Conservation (phyloP, 35 echinoderm and acorn worm species). For the Stichopus chloronotus region DNA sequence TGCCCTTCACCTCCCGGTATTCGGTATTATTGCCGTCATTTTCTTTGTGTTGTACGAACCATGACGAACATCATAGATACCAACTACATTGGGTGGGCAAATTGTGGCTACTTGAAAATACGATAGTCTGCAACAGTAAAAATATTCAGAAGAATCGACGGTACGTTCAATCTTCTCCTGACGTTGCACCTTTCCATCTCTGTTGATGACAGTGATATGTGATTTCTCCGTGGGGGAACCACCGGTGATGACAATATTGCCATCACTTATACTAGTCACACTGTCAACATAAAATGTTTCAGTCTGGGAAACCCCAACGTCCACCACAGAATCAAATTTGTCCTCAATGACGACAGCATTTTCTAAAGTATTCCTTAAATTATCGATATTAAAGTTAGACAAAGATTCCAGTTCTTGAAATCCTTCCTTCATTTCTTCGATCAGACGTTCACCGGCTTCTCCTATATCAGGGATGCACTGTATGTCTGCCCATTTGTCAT, state of each 20-base stretch:
- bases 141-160: neutral
- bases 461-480: no score
- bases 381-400: no score
- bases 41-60: neutral
- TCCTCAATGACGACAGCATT: no score
- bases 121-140: neutral
- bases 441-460: no score
- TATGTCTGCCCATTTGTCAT: no score
- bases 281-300: no score
- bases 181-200: neutral
- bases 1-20: neutral
- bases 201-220: neutral
- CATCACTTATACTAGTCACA: neutral
- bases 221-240: neutral
- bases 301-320: no score
- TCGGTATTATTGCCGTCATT: neutral
- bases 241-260: neutral
- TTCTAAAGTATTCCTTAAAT: no score
- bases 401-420: no score
- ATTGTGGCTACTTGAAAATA: neutral
- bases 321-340: neutral
- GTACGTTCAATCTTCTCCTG: neutral
- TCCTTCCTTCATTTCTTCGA: no score
- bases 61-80: neutral
- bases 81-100: neutral